Percentiles rank a stretch among this genome's conserved stretches.
Evolutionary conservation across 2,888 invertebrate genomes (phyloP).

Genomic region (Argynnis bischoffii): DNA sequence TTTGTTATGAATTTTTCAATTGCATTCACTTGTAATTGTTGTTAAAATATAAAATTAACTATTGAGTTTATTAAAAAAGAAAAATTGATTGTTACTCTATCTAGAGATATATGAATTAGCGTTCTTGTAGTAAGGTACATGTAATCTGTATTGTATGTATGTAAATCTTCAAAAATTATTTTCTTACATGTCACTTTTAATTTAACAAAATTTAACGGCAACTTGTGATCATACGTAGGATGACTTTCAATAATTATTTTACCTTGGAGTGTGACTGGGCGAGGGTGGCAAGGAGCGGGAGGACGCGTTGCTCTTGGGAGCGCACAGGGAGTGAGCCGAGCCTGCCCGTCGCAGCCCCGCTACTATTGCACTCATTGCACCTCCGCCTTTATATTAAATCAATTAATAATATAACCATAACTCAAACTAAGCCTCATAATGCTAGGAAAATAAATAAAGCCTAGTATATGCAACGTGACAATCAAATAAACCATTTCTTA

Average conservation of each 20-base stretch:
- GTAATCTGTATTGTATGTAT: too few species aligned
- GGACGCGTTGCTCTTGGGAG: slow-evolving; percentile 76
- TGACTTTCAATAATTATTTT: slow-evolving; percentile 24
- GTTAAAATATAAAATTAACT: too few species aligned
- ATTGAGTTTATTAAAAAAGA: too few species aligned
- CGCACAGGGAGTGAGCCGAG: slow-evolving; percentile 75
- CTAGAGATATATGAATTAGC: too few species aligned
- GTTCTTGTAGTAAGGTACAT: too few species aligned
- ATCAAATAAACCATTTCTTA: neutral
- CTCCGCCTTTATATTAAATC: slow-evolving; percentile 55
- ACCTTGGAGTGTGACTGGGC: slow-evolving; percentile 88
- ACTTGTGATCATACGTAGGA: too few species aligned
- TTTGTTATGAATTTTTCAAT: too few species aligned
- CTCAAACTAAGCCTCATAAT: neutral
- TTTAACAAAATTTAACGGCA: too few species aligned
- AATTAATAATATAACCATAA: slow-evolving; percentile 9
- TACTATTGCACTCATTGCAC: slow-evolving; percentile 75
- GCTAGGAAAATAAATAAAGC: neutral
- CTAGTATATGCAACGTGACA: neutral
- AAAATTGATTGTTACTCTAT: too few species aligned
- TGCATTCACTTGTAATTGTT: too few species aligned
- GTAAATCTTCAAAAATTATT: too few species aligned
- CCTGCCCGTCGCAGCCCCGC: slow-evolving; percentile 77
- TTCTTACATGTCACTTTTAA: too few species aligned
- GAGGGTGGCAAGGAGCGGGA: slow-evolving; percentile 89